Evolutionary conservation across 2,113 vertebrate genomes (phyloP).

Genomic region (Callocephalon fimbriatum): DNA sequence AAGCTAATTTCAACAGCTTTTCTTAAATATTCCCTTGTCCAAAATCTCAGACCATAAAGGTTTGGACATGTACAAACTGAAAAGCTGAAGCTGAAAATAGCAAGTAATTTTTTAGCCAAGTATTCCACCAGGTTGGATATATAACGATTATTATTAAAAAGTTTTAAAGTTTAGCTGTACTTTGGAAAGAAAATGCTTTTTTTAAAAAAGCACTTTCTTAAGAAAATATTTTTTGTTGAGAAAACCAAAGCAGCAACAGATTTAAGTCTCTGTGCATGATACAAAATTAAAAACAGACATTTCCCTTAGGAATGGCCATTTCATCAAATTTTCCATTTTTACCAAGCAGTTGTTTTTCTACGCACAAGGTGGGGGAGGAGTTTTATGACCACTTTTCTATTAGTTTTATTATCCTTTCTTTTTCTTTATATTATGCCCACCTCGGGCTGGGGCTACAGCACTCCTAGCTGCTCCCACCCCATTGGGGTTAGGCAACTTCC

Average conservation of each 20-base stretch:
- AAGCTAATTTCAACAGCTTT: neutral
- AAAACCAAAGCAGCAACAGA: conserved; percentile 2
- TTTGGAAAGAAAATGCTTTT: neutral
- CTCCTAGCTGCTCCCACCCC: neutral
- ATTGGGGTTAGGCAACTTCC: neutral
- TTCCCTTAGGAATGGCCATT: neutral
- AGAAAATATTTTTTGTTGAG: neutral
- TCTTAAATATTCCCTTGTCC: neutral
- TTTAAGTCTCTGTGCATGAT: neutral
- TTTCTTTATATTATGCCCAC: neutral
- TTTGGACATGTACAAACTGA: neutral
- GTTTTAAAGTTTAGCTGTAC: neutral
- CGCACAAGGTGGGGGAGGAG: neutral
- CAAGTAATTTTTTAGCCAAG: neutral
- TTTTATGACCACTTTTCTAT: neutral
- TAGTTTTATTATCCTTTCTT: neutral
- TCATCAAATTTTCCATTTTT: conserved; percentile 22
- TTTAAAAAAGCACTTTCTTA: neutral
- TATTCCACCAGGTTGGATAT: neutral
- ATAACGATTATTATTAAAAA: neutral
- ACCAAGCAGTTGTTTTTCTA: neutral
- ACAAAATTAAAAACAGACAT: conserved; percentile 2
- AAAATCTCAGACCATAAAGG: neutral
- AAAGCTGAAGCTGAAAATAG: neutral
- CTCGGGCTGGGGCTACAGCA: neutral